Evolutionary conservation across 1,140 invertebrate species (phyloP).

Genomic region (Camponotus vicinus): DNA sequence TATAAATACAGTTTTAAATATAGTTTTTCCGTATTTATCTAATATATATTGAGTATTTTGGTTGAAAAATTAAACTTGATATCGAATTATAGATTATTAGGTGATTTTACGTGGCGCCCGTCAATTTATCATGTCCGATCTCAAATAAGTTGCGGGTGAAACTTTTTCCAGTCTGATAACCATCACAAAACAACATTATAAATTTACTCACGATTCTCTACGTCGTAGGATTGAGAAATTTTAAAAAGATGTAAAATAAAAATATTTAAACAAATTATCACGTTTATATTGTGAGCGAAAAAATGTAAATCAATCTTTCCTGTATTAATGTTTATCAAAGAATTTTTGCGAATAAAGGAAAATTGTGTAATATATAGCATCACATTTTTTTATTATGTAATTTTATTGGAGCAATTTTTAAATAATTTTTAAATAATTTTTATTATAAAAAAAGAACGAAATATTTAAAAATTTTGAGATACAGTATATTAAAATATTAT

Average conservation of each 20-base stretch:
- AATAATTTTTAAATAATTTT: neutral
- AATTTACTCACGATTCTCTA: neutral
- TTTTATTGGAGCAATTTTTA: neutral
- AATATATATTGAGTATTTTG: too few relatives aligned
- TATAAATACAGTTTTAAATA: too few relatives aligned
- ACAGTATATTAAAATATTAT: too few relatives aligned
- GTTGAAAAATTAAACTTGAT: neutral
- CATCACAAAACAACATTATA: neutral
- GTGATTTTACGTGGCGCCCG: neutral
- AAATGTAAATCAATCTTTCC: neutral
- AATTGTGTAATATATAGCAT: too few relatives aligned
- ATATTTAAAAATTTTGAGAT: neutral
- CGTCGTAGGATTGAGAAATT: neutral
- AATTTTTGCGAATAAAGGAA: neutral
- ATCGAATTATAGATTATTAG: neutral
- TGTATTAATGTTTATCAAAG: neutral
- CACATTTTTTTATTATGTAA: neutral
- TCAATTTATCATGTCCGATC: neutral
- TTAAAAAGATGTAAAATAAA: neutral
- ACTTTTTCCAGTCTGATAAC: slow-evolving; percentile 34
- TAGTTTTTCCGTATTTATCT: too few relatives aligned
- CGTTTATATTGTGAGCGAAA: neutral
- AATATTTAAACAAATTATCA: neutral
- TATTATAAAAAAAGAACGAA: neutral
- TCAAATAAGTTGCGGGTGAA: slow-evolving; percentile 2